Conservation (phyloP, 1,140 invertebrate species). For the Drosophila albomicans region DNA sequence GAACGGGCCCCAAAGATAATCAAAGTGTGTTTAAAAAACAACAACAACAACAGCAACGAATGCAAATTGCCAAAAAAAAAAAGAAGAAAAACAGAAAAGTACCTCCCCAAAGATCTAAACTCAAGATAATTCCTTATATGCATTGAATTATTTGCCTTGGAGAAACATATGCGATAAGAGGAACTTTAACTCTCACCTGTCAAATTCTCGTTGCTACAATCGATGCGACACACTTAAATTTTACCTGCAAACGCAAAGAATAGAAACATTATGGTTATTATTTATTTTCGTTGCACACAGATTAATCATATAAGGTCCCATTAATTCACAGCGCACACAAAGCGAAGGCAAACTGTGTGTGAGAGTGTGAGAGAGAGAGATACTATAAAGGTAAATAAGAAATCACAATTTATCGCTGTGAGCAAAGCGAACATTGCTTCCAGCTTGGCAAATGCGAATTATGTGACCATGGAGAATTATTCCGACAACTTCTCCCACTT, state of each 20-base stretch:
- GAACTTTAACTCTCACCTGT: not conserved
- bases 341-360: too few species aligned
- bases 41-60: slow-evolving; percentile 17
- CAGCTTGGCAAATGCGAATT: not conserved
- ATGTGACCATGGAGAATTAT: slow-evolving; percentile 13
- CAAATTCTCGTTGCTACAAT: not conserved
- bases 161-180: not conserved
- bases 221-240: not conserved
- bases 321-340: not conserved
- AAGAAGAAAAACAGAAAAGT: not conserved
- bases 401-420: slow-evolving; percentile 8
- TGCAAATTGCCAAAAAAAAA: slow-evolving; percentile 34
- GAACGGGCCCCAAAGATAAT: slow-evolving; percentile 29
- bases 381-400: not conserved
- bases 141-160: slow-evolving; percentile 11
- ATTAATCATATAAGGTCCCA: not conserved
- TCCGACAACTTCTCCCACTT: too few species aligned
- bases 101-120: slow-evolving; percentile 11
- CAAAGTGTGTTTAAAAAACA: slow-evolving; percentile 43
- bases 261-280: not conserved
- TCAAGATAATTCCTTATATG: slow-evolving; percentile 14
- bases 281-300: not conserved
- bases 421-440: slow-evolving; percentile 11
- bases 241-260: not conserved
- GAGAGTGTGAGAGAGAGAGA: not conserved